Base-by-base conservation (phyloP, 2,888 invertebrate species). In the Drosophila kokeensis region DNA sequence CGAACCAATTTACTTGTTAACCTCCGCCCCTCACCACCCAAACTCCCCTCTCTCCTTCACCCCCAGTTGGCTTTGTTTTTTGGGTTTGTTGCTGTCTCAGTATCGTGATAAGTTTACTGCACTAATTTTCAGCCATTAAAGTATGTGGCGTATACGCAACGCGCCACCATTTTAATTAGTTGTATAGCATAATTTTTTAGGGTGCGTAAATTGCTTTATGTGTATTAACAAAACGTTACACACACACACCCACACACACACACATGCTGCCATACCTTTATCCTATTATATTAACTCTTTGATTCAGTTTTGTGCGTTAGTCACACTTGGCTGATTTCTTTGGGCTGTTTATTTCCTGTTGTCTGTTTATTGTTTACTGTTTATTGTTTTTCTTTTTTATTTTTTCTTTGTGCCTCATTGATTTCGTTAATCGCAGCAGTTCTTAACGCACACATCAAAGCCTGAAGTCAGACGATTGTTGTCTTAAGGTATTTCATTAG, bases 111-210 rank as follows among this genome's bases (percentile, higher is more conserved):
- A 83, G 74, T 86, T 84, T 73, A 88, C 73, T 86, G 73, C 73
- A 86, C 84, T 88, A 85, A 88, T 85, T 88, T 88, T 68, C 45
- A 83, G 73, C 79, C 69, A 88, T 81, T 83, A 83, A 83, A 75
- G 58, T 53, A 50, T 59, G 45, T 52, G 62, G 61, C 81, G 57
- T 74, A 74, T 77, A 77, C 78, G 67, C 62, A 72, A 69, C 49
- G 72, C 45, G 40, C 36, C 60, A 49, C 34, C n/a, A 62, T 72
- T 75, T 89, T 88, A 80, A 87, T 82, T 89, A 85, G 80, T 77
- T 70, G 53, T 57, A 24, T 57, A 64, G 50, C 67, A 77, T 73
- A 76, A 64, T 67, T 79, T 74, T 50, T 10, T 24, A 30, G 55
- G 59, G 53, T 60, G 64, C 49, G 59, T 49, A 70, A 82, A 84